Base-by-base conservation (phyloP, 2,888 invertebrate species). In the Parascotia fuliginaria region DNA sequence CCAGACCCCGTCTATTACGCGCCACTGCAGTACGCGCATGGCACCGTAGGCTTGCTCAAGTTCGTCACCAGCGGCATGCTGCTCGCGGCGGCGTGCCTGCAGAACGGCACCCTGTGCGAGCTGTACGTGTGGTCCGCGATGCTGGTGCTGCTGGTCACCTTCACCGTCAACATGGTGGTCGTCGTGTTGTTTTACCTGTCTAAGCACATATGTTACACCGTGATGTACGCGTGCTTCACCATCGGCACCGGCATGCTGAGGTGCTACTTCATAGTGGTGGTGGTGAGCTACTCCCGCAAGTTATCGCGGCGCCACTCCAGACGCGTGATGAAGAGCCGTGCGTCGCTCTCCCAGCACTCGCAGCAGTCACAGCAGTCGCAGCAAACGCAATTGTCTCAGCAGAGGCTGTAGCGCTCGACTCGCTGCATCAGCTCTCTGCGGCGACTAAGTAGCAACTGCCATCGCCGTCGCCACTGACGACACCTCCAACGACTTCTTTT, bases 241-340 rank as follows among this genome's bases (percentile, higher is more conserved):
- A 11, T 50, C 9, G 36, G 33, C 15, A 9, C 33, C 12, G 56
- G 31, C n/a, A 42, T 41, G 31, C 50, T 66, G n/a, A 9, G 12
- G 13, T 9, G 36, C 7, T 46, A 46, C 19, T 38, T 57, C 3
- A 62, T 65, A 5, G 42, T 77, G 1, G 66, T 81, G 14, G 79
- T 79, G 16, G 70, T 72, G 33, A 83, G 80, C 58, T 82, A 70
- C 48, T 70, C 72, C 37, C 62, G 73, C 66, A 79, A 76, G 13
- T 27, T 83, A 15, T 75, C 79, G 19, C 76, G 53, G 13, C 12
- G 66, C n/a, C n/a, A n/a, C n/a, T n/a, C n/a, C n/a, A n/a, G n/a
- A n/a, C n/a, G n/a, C n/a, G n/a, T n/a, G n/a, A n/a, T n/a, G n/a
- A n/a, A n/a, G n/a, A n/a, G n/a, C n/a, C n/a, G n/a, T n/a, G n/a